A percentile compares a stretch with the other conserved stretches of the same genome.
Conservation (phyloP, 2,797 vertebrate genomes). For the Ctenopoma multispine region DNA sequence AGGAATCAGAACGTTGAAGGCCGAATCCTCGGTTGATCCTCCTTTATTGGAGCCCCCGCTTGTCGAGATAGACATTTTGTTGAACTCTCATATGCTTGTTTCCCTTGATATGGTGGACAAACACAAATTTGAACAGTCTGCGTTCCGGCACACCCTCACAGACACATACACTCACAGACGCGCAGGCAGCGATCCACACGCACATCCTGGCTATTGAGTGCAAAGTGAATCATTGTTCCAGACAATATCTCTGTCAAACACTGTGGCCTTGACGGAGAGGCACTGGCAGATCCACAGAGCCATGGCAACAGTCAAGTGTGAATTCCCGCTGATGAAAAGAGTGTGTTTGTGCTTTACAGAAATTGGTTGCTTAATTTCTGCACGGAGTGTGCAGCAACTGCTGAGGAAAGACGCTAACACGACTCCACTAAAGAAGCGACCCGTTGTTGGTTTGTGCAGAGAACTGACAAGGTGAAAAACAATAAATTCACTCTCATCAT, state of each 20-base stretch:
- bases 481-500: background rate
- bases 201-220: constrained; percentile 56
- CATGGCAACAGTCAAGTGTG: constrained; percentile 83
- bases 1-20: constrained; percentile 26
- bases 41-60: constrained; percentile 71
- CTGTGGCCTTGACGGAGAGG: constrained; percentile 79
- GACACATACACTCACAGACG: constrained; percentile 20
- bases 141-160: constrained; percentile 20
- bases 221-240: constrained; percentile 76
- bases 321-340: constrained; percentile 67
- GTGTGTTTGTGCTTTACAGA: constrained; percentile 67
- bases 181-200: background rate
- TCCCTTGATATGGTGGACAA: constrained; percentile 68
- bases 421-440: constrained; percentile 19
- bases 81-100: constrained; percentile 74
- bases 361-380: constrained; percentile 69
- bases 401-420: constrained; percentile 39
- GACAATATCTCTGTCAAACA: constrained; percentile 83
- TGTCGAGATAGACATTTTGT: constrained; percentile 54
- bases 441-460: constrained; percentile 16
- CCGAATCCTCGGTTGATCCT: constrained; percentile 59
- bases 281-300: constrained; percentile 77
- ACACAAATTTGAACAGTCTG: constrained; percentile 47
- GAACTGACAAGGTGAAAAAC: constrained; percentile 8
- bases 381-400: constrained; percentile 25